Evolutionary conservation across 2,797 vertebrate genomes (phyloP).

Genomic region (Antennarius maculatus): DNA sequence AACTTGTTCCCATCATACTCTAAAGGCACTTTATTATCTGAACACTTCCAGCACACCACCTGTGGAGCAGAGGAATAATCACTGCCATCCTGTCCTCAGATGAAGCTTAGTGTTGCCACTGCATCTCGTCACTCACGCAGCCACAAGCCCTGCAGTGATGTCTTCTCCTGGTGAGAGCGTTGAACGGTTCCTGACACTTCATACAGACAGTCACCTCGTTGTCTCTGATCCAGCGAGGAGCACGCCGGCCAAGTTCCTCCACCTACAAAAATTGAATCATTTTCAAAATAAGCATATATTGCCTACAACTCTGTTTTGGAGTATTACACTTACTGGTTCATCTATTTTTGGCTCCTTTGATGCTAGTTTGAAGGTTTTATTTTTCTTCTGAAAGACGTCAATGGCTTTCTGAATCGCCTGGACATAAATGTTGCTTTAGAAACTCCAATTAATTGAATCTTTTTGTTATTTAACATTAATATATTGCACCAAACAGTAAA

Average conservation of each 20-base stretch:
- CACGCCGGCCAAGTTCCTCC: constrained; percentile 86
- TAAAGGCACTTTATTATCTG: constrained; percentile 84
- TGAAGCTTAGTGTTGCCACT: neutral
- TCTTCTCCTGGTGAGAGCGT: constrained; percentile 83
- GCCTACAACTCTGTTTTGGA: neutral
- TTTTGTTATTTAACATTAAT: neutral
- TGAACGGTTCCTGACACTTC: constrained; percentile 90
- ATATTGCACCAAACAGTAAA: neutral
- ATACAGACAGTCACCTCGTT: constrained; percentile 90
- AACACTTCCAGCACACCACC: constrained; percentile 93
- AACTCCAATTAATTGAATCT: too few relatives aligned
- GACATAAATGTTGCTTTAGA: neutral
- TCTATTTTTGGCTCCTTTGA: constrained; percentile 86
- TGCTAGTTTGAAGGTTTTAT: constrained; percentile 90
- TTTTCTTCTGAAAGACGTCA: constrained; percentile 88
- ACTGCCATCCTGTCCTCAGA: neutral
- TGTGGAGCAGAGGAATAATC: constrained; percentile 46
- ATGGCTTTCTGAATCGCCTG: constrained; percentile 90
- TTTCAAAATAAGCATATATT: neutral
- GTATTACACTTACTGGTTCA: constrained; percentile 83
- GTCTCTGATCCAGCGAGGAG: constrained; percentile 91
- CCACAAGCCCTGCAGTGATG: constrained; percentile 94
- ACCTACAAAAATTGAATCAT: constrained; percentile 41
- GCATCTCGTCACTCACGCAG: constrained; percentile 75
- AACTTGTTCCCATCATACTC: constrained; percentile 84